Percentiles rank a stretch among this genome's conserved stretches.
These are phyloP conservation scores for Masnerella sp. DNA, from an alignment of 2,888 invertebrate genomes.

Conservation along the genomic window DNA sequence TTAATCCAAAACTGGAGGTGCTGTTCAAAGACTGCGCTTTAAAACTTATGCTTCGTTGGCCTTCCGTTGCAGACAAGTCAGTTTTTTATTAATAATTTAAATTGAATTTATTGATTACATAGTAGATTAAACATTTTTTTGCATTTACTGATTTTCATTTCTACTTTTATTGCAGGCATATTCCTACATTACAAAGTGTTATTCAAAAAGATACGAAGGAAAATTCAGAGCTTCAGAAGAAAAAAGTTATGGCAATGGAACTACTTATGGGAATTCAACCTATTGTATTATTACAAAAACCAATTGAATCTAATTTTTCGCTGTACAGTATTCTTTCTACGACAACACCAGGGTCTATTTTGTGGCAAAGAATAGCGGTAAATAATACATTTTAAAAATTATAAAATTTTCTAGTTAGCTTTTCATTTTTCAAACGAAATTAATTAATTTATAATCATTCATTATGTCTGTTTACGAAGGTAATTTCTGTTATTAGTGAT, in stretches of 20 bases:
- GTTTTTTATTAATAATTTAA: conserved; percentile 7
- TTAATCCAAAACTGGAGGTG: conserved; percentile 73
- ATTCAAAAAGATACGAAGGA: conserved; percentile 70
- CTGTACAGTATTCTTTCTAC: conserved; percentile 68
- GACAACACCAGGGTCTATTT: conserved; percentile 69
- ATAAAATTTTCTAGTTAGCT: too few species aligned
- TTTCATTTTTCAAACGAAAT: too few species aligned
- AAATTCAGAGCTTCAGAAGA: conserved; percentile 66
- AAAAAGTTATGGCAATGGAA: conserved; percentile 71
- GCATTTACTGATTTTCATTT: too few species aligned
- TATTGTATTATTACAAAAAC: conserved; percentile 69
- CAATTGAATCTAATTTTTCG: conserved; percentile 66
- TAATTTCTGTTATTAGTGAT: too few species aligned
- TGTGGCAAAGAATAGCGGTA: conserved; percentile 75
- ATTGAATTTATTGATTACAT: too few species aligned
- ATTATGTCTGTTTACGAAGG: too few species aligned
- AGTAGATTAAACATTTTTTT: background rate
- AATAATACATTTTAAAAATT: conserved; percentile 37
- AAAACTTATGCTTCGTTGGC: conserved; percentile 76
- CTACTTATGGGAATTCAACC: conserved; percentile 73
- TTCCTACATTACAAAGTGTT: conserved; percentile 70
- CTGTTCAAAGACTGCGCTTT: conserved; percentile 74
- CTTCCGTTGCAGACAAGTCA: conserved; percentile 73
- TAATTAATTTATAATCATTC: too few species aligned
- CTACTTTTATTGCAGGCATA: conserved; percentile 64